phyloP scores from a whole-genome alignment of 2,113 vertebrate genomes.

The Onychorhynchus coronatus region DNA sequence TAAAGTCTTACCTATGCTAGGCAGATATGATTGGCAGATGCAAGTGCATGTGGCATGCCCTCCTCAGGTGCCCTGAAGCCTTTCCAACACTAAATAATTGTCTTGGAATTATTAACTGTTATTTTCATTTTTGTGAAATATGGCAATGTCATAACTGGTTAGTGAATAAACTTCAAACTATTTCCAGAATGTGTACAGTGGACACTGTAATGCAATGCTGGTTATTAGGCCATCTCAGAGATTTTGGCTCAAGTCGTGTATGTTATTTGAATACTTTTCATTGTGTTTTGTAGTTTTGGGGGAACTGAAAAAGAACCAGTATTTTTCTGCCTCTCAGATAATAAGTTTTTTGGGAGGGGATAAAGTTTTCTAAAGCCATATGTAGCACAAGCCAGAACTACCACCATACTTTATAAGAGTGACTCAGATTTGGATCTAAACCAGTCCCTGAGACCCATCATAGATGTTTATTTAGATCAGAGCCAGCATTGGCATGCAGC shows the following conservation, averaged over 20 bases:
- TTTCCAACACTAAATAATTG: not conserved
- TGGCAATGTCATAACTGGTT: not conserved
- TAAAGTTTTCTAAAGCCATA: not conserved
- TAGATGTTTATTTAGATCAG: not conserved
- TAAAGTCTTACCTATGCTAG: not conserved
- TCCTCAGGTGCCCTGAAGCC: not conserved
- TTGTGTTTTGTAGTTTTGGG: not conserved
- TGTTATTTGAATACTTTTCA: not conserved
- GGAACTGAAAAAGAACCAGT: not conserved
- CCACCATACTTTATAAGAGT: not conserved
- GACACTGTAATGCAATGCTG: not conserved
- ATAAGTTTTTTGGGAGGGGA: fast-evolving
- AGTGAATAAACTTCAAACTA: not conserved
- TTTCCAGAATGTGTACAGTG: not conserved
- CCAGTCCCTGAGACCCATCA: not conserved
- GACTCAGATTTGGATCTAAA: not conserved
- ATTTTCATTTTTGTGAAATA: not conserved
- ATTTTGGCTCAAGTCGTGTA: not conserved
- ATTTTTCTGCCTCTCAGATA: not conserved
- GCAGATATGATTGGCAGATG: not conserved
- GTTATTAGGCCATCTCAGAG: not conserved
- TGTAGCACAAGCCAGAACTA: not conserved
- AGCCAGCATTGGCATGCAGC: not conserved
- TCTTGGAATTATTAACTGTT: not conserved
- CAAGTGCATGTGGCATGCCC: not conserved